Conservation (phyloP, 2,888 invertebrate species). For the Himalopsyche tibetana region DNA sequence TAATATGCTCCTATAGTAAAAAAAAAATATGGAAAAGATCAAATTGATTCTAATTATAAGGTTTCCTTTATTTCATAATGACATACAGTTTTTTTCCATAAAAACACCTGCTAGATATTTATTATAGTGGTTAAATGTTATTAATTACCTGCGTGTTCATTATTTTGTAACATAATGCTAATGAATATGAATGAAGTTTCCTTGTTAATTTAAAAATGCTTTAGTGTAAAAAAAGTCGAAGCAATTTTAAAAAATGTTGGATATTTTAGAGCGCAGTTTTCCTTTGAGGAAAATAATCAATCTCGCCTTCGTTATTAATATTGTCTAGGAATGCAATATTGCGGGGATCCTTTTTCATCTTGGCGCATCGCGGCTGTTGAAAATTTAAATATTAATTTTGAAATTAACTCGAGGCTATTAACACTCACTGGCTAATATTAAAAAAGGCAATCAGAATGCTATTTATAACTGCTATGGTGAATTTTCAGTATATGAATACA, state of each 20-base stretch:
- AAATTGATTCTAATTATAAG: too few species aligned
- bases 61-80: too few species aligned
- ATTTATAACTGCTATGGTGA: too few species aligned
- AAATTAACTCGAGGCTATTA: slow-evolving; percentile 23
- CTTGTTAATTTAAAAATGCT: slow-evolving; percentile 24
- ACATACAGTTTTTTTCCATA: too few species aligned
- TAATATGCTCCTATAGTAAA: too few species aligned
- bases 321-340: slow-evolving; percentile 36
- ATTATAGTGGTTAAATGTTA: too few species aligned
- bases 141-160: too few species aligned
- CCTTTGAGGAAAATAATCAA: neutral
- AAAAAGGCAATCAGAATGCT: too few species aligned
- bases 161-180: neutral
- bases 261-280: slow-evolving; percentile 23
- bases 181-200: slow-evolving; percentile 12
- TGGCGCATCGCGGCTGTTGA: neutral
- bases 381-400: slow-evolving; percentile 35
- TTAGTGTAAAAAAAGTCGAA: neutral
- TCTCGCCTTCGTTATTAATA: slow-evolving; percentile 33
- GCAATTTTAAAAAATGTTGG: neutral
- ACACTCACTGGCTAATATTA: neutral
- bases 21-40: too few species aligned
- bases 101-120: too few species aligned
- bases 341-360: neutral
- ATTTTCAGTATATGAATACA: too few species aligned